Evolutionary conservation across 2,797 vertebrate genomes (phyloP), one percentile per base, ranked within the genome.

Genomic region (Sebastes alutus): DNA sequence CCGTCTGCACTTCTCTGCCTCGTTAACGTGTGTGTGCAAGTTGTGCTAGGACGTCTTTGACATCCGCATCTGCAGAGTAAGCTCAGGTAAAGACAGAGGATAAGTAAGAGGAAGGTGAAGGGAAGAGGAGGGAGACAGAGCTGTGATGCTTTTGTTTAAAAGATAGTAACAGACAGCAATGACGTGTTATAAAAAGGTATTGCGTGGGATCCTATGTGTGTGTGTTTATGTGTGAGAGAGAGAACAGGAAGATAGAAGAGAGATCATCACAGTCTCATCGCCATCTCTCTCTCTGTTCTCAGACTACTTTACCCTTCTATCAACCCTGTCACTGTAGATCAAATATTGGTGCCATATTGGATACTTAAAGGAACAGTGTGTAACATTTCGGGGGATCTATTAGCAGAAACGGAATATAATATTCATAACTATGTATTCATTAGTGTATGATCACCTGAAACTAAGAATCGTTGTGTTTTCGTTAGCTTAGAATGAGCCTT

Each of bases 281-380:
- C 10, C 7, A 20, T 61, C 12, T 55, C 22, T 13, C 12, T 60
- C 91, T 38, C 93, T 93, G 93, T 93, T 94, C 94, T 94, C 85
- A 93, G 80, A 84, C n/a, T 13, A 70, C 29, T 73, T 58, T 61
- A 35, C 3, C 33, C 32, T 20, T 58, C 56, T 75, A 38, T 72
- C 69, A 72, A 82, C 69, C 59, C 63, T 72, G 18, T 75, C 62
- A 70, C 16, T 42, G 23, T 52, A 33, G 52, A 77, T 72, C 9
- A 72, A 73, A 77, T 68, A 69, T 4, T 42, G 30, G 29, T 72
- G 25, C 60, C 25, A 65, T 35, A 60, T 56, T 35, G 29, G 55
- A 73, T 23, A 66, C 20, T 66, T 73, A 35, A 35, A 35, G 33
- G 33, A 35, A 35, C 33, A 35, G 33, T 35, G 1, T 35, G 35